phyloP scores from a whole-genome alignment of 2,113 vertebrate genomes.

The Caloenas nicobarica region DNA sequence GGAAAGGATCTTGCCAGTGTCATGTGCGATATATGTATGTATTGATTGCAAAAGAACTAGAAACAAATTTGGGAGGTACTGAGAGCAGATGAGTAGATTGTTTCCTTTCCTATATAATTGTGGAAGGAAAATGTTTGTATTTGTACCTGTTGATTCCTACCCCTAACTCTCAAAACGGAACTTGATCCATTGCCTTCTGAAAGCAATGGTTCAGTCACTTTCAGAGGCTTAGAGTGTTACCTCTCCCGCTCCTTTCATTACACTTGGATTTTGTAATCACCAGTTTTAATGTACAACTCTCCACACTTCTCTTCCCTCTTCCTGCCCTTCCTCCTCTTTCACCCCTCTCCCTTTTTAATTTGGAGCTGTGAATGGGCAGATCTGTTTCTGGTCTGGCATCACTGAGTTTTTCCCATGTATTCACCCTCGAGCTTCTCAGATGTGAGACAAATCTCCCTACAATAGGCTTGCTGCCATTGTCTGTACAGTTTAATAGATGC shows the following conservation, averaged over 20 bases:
- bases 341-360: constrained; percentile 72
- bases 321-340: constrained; percentile 18
- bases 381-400: constrained; percentile 90
- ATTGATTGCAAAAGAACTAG: constrained; percentile 73
- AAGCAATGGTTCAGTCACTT: constrained; percentile 63
- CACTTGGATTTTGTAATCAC: constrained; percentile 61
- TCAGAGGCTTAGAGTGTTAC: constrained; percentile 58
- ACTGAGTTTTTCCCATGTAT: constrained; percentile 91
- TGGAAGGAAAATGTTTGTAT: constrained; percentile 70
- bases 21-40: constrained; percentile 78
- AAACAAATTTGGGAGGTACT: constrained; percentile 53
- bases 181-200: constrained; percentile 75
- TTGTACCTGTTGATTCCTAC: constrained; percentile 65
- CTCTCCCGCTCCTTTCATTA: constrained; percentile 54
- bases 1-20: constrained; percentile 80
- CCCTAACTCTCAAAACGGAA: constrained; percentile 70
- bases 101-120: constrained; percentile 76
- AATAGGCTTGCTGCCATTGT: constrained; percentile 89
- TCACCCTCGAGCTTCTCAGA: constrained; percentile 83
- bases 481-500: constrained; percentile 89
- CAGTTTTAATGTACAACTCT: constrained; percentile 60
- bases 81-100: constrained; percentile 34
- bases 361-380: constrained; percentile 85
- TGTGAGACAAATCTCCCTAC: constrained; percentile 88
- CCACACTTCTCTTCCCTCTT: constrained; percentile 48